Percentiles rank a stretch among this genome's conserved stretches.
Evolutionary conservation across 2,113 vertebrate genomes (phyloP).

Genomic region (Garra rufa): DNA sequence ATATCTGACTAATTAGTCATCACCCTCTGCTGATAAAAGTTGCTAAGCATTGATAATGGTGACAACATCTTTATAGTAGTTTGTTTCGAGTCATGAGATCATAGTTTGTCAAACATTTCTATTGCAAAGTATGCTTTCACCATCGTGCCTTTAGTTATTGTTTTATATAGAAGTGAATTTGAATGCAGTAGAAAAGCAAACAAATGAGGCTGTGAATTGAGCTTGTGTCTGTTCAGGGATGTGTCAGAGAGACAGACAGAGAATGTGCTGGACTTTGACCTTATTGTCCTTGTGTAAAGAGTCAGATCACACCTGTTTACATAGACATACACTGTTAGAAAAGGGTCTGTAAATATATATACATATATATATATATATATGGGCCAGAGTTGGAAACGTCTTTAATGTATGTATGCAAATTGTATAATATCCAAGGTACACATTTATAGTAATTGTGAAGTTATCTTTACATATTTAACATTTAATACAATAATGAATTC

Average conservation of each 20-base stretch:
- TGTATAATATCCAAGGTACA: too few species aligned
- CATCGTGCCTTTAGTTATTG: not conserved
- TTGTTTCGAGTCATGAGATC: not conserved
- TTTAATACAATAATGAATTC: too few species aligned
- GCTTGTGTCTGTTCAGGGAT: not conserved
- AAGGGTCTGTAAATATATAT: too few species aligned
- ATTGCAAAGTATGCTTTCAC: not conserved
- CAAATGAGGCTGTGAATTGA: not conserved
- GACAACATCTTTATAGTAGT: not conserved
- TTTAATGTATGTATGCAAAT: too few species aligned
- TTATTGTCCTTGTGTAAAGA: not conserved
- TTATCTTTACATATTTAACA: too few species aligned
- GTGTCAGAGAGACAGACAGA: not conserved
- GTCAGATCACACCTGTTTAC: not conserved
- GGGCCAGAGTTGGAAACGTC: too few species aligned
- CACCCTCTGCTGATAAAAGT: not conserved
- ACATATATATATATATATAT: too few species aligned
- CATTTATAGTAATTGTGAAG: too few species aligned
- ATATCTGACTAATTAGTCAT: not conserved
- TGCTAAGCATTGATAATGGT: not conserved
- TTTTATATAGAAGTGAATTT: not conserved
- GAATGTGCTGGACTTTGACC: slow-evolving; percentile 1
- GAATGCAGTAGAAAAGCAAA: slow-evolving; percentile 1
- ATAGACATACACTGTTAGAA: not conserved
- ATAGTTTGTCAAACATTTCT: not conserved